Evolutionary conservation across 2,797 vertebrate genomes (phyloP), one percentile per base, ranked within the genome.

Genomic region (Gallinago stenura): DNA sequence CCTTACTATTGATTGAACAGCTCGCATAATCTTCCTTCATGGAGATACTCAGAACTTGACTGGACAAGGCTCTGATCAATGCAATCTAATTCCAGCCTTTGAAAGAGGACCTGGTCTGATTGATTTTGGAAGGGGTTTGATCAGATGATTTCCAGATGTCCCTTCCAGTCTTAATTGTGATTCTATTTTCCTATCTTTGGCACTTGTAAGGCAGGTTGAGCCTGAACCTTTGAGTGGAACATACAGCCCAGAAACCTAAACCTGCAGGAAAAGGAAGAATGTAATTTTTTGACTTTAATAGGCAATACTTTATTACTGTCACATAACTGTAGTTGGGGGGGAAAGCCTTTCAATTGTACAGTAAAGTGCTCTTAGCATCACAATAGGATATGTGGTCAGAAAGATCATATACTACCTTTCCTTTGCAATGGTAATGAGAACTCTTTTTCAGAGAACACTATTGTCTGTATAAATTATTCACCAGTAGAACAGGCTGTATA

Each of bases 311-410:
- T 64, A 57, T 82, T 86, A 33, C 9, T 72, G 25, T 56, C 62
- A 69, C n/a, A 57, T 53, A 83, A 46, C 16, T 56, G 37, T 54
- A 90, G 39, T 73, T 72, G 86, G 18, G 9, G 9, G 20, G 17
- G 18, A 22, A 83, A 82, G 18, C 35, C 58, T 90, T 91, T 91
- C 51, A 83, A 50, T 76, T 54, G 64, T 18, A 43, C 14, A 33
- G 9, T 30, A 66, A 90, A 87, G 28, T 90, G 56, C 28, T 93
- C 56, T 76, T 86, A 90, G 62, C 31, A 70, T 91, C 58, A 89
- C 54, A 87, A 95, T 53, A 79, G 51, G 22, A 22, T 60, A 84
- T 46, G 56, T 84, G 85, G 89, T 91, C 83, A 93, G 58, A 94
- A 89, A 89, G 37, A 89, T 16, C 65, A 45, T 66, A 57, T 45